Conservation (phyloP, 2,888 invertebrate genomes). For the Sympetrum striolatum region DNA sequence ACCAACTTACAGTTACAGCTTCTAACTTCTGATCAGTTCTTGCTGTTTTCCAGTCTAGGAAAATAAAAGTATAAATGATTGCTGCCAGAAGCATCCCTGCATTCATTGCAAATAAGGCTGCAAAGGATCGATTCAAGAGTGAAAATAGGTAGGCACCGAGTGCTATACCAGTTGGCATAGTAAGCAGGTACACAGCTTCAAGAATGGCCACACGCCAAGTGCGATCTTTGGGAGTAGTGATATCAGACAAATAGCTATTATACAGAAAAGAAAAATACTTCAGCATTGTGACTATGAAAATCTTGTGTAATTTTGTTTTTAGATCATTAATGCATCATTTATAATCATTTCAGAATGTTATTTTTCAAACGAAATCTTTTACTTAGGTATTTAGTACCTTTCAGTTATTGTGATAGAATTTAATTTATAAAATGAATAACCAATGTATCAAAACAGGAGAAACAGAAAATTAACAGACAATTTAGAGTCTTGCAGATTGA, state of each 20-base stretch:
- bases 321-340: no score
- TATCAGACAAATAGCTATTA: conserved; percentile 74
- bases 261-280: conserved; percentile 51
- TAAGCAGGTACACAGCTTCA: conserved; percentile 80
- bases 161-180: conserved; percentile 84
- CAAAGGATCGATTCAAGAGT: conserved; percentile 70
- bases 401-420: no score
- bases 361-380: no score
- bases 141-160: conserved; percentile 66
- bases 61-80: conserved; percentile 70
- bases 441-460: no score
- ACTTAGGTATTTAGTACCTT: no score
- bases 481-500: no score
- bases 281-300: background rate
- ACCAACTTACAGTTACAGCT: conserved; percentile 62
- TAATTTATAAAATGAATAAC: no score
- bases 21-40: conserved; percentile 58
- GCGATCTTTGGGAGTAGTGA: conserved; percentile 71
- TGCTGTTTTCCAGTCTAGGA: conserved; percentile 75
- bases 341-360: no score
- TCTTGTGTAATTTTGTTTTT: no score
- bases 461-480: no score
- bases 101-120: conserved; percentile 77
- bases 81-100: conserved; percentile 67
- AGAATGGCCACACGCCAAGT: conserved; percentile 82